A percentile compares a stretch with the other conserved stretches of the same genome.
Evolutionary conservation across 2,113 vertebrate species (phyloP).

Genomic region (Rhynchomys soricoides): DNA sequence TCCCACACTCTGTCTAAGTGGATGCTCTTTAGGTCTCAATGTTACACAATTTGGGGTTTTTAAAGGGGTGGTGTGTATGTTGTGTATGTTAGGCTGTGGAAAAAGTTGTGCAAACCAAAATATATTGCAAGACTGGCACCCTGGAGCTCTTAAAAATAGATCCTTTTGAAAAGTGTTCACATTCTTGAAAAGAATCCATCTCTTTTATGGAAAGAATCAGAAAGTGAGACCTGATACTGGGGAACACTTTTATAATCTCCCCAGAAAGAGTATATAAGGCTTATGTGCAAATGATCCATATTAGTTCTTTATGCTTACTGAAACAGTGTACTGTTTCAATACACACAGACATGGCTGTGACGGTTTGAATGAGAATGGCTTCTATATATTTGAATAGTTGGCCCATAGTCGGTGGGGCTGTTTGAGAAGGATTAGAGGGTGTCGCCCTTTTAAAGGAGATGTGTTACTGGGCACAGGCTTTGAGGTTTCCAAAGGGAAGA

Average conservation of each 20-base stretch:
- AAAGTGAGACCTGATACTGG: background rate
- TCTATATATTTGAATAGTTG: background rate
- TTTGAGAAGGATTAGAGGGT: background rate
- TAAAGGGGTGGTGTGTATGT: background rate
- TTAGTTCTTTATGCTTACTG: background rate
- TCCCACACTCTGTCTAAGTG: background rate
- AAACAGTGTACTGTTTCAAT: background rate
- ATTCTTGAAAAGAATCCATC: background rate
- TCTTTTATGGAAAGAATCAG: background rate
- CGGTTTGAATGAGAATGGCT: background rate
- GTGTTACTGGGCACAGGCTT: background rate
- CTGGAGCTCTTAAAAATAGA: background rate
- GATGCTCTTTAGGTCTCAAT: constrained; percentile 15
- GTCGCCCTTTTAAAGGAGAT: background rate
- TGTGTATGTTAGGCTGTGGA: background rate
- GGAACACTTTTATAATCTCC: background rate
- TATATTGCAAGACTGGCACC: background rate
- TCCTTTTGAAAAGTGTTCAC: background rate
- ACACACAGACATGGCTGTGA: background rate
- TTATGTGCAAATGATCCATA: background rate
- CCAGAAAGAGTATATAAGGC: background rate
- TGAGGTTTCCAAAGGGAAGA: background rate
- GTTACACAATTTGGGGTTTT: background rate
- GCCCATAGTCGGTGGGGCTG: too few species aligned
- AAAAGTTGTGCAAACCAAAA: background rate